Base-by-base conservation (phyloP, 92 coral and sea anemone species). In the Nematostella vectensis region DNA sequence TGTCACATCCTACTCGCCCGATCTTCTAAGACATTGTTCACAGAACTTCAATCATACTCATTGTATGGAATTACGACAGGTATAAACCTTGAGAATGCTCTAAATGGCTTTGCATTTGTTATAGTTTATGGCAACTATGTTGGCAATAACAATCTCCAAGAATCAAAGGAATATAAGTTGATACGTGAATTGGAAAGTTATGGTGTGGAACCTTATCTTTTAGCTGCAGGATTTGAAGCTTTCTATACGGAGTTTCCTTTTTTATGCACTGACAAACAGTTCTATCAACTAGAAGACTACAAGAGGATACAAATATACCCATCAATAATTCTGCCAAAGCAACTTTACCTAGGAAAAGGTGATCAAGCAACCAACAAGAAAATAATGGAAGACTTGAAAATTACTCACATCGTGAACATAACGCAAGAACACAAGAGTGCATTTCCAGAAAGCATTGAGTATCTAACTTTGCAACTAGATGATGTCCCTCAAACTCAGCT, bases 271-370 rank as follows among this genome's bases (percentile, higher is more conserved):
- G 55, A 75, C 29, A 59, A 70, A 36, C 63, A 66, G 15, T 67
- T 75, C 25, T 61, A 58, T n/a, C 55, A 47, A 19, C 81, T 73
- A 21, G 69, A 47, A 9, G 80, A 91, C 33, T 70, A 70, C 29
- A 87, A 75, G 55, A 57, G 77, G 27, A 52, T 72, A 27, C 63
- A 58, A 17, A 69, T 76, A 1, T 93, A 87, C 49, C 99, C 99
- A 1, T 93, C 99, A 4, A 76, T 82, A 25, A 76, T 93, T 45
- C 31, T 93, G 31, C 77, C 65, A 30, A 63, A 83, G 30, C 83
- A 87, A 55, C 64, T 93, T 26, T 93, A 78, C 55, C 94, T 81
- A 55, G 99, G 99, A 8, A 62, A 88, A 47, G 99, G 99, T 0
- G 96, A 87, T 16, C 99, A 93, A 45, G 99, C 99, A 0, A 93